phyloP scores from a whole-genome alignment of 2,888 invertebrate genomes.

The Aphidoletes aphidimyza region DNA sequence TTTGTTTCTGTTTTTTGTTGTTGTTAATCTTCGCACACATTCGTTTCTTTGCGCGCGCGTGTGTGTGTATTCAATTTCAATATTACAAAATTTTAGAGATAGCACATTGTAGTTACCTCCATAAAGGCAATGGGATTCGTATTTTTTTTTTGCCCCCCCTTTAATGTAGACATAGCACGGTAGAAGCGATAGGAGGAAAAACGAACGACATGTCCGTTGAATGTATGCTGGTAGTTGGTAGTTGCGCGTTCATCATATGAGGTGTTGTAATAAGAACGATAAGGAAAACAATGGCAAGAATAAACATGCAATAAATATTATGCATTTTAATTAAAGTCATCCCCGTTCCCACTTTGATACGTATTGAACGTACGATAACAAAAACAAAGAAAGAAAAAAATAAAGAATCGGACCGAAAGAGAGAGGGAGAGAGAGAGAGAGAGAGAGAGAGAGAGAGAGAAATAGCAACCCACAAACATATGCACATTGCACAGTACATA shows the following conservation, averaged over 20 bases:
- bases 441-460: neutral
- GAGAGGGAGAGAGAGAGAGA: neutral
- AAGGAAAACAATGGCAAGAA: slow-evolving; percentile 51
- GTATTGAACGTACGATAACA: neutral
- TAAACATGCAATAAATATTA: slow-evolving; percentile 52
- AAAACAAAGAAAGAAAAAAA: neutral
- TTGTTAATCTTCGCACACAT: too few species aligned
- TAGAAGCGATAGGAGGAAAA: neutral
- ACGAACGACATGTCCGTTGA: neutral
- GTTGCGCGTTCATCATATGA: neutral
- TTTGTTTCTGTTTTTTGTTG: neutral
- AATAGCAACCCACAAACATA: neutral
- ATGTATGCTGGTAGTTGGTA: slow-evolving; percentile 20
- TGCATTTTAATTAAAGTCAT: slow-evolving; percentile 54
- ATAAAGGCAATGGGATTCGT: slow-evolving; percentile 4
- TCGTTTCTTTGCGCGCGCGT: neutral
- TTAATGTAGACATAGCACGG: neutral
- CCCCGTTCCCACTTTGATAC: slow-evolving; percentile 26
- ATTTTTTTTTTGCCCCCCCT: neutral
- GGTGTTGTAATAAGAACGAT: slow-evolving; percentile 42
- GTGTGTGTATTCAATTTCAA: neutral
- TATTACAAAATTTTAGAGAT: neutral
- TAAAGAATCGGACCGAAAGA: too few species aligned
- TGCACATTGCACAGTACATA: neutral
- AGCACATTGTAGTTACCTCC: neutral